Evolutionary conservation across 2,888 invertebrate genomes (phyloP).

Genomic region (Piscicola geometra): DNA sequence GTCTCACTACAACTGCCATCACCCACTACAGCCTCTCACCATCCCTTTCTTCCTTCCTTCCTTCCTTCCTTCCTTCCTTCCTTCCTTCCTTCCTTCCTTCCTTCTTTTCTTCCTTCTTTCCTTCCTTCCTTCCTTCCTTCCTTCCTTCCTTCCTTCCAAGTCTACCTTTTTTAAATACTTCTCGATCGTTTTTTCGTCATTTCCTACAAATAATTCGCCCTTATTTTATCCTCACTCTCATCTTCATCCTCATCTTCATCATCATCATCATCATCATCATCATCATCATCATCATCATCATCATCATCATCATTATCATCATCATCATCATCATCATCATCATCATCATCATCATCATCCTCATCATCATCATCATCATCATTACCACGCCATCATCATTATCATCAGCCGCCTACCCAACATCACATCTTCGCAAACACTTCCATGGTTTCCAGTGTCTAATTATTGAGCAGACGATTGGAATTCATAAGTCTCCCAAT

Average conservation of each 20-base stretch:
- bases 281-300: conserved; percentile 7
- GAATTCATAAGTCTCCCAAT: background rate
- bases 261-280: conserved; percentile 9
- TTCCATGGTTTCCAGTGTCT: conserved; percentile 11
- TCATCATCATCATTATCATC: conserved; percentile 33
- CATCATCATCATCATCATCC: conserved; percentile 35
- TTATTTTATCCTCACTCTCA: background rate
- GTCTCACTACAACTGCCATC: background rate
- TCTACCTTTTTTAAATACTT: background rate
- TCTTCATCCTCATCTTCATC: conserved; percentile 1
- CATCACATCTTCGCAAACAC: background rate
- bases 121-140: too few relatives aligned
- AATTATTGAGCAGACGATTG: background rate
- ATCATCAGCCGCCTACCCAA: conserved; percentile 30
- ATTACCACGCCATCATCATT: conserved; percentile 32
- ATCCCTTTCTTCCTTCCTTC: too few relatives aligned
- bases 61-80: too few relatives aligned
- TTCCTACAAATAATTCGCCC: background rate
- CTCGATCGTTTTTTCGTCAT: background rate
- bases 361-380: conserved; percentile 31
- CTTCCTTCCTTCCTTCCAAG: too few relatives aligned
- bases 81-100: too few relatives aligned
- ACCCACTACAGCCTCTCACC: background rate
- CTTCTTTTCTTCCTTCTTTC: too few relatives aligned
- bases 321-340: conserved; percentile 35